Evolutionary conservation across 2,797 vertebrate genomes (phyloP).

Genomic region (Vultur gryphus): DNA sequence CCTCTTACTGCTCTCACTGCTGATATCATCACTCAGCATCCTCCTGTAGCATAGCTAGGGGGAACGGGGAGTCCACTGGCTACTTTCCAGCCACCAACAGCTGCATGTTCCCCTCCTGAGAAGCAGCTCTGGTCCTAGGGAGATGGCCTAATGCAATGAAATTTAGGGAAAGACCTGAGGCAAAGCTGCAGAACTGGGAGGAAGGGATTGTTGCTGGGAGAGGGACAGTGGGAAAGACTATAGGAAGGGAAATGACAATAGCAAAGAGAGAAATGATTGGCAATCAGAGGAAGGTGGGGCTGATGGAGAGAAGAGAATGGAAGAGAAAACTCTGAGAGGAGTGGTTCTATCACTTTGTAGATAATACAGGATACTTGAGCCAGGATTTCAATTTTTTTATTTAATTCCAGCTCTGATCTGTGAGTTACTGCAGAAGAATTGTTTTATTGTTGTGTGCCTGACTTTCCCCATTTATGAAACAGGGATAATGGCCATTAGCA

Average conservation of each 20-base stretch:
- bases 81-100: not conserved
- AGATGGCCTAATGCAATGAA: not conserved
- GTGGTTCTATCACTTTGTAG: not conserved
- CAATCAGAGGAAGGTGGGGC: not conserved
- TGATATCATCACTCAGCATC: not conserved
- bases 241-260: not conserved
- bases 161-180: not conserved
- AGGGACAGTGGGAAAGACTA: not conserved
- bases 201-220: not conserved
- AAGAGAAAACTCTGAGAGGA: not conserved
- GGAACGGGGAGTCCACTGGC: not conserved
- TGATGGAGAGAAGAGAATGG: not conserved
- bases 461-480: not conserved
- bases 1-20: not conserved
- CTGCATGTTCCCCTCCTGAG: not conserved
- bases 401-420: not conserved
- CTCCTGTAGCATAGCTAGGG: not conserved
- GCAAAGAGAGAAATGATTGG: not conserved
- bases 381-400: not conserved
- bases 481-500: not conserved
- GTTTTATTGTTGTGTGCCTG: slow-evolving; percentile 11
- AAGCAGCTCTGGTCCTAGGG: not conserved
- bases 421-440: slow-evolving; percentile 1
- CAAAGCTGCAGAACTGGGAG: not conserved
- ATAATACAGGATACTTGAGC: not conserved